phyloP scores from a whole-genome alignment of 2,113 vertebrate genomes.

The Pelusios castaneus region DNA sequence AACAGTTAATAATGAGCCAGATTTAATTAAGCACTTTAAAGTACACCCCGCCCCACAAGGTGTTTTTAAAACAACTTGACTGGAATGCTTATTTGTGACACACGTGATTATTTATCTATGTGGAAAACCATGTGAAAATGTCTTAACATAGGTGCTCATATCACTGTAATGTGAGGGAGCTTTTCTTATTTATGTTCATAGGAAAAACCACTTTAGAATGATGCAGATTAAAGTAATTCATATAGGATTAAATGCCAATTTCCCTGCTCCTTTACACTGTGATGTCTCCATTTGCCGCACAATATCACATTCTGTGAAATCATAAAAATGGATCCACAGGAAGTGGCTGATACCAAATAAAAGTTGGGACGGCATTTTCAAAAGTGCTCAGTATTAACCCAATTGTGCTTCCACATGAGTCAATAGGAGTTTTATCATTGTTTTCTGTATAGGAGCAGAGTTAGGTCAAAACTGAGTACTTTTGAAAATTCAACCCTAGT shows the following conservation, averaged over 20 bases:
- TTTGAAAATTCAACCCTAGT: background rate
- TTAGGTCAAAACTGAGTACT: background rate
- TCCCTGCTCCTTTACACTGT: background rate
- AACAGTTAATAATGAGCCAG: background rate
- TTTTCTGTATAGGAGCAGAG: background rate
- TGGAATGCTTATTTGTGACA: conserved; percentile 12
- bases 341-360: background rate
- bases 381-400: background rate
- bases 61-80: background rate
- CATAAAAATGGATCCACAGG: background rate
- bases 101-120: background rate
- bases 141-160: background rate
- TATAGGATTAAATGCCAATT: conserved; percentile 17
- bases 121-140: conserved; percentile 29
- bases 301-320: background rate
- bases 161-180: background rate
- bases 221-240: background rate
- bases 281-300: background rate
- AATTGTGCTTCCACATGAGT: background rate
- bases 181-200: conserved; percentile 3
- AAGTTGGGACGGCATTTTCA: background rate
- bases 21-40: conserved; percentile 21
- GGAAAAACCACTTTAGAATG: background rate
- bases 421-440: background rate
- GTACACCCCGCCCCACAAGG: background rate